Evolutionary conservation across 2,113 vertebrate species (phyloP).

Genomic region (Gymnobelideus leadbeateri): DNA sequence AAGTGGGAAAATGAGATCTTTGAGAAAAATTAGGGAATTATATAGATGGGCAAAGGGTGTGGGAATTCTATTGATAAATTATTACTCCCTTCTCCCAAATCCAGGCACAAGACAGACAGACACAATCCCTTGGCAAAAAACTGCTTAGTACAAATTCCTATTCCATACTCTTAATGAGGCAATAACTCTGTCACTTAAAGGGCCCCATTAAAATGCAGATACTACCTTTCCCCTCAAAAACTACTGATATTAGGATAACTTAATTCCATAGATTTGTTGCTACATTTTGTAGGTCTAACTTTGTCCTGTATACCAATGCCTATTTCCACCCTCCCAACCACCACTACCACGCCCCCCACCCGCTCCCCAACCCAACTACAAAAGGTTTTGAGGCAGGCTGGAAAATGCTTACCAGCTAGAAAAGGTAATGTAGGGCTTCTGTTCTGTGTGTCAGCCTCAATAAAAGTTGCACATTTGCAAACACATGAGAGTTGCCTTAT

Average conservation of each 20-base stretch:
- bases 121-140: slow-evolving; percentile 54
- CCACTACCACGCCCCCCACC: slow-evolving; percentile 9
- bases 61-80: slow-evolving; percentile 75
- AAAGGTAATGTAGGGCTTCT: slow-evolving; percentile 29
- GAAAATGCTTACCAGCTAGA: slow-evolving; percentile 56
- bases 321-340: not conserved
- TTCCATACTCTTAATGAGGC: slow-evolving; percentile 32
- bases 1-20: not conserved
- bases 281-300: slow-evolving; percentile 60
- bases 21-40: slow-evolving; percentile 68
- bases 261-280: slow-evolving; percentile 70
- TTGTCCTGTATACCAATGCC: slow-evolving; percentile 10
- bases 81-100: slow-evolving; percentile 37
- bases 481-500: slow-evolving; percentile 55
- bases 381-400: slow-evolving; percentile 14
- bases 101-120: slow-evolving; percentile 65
- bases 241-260: slow-evolving; percentile 64
- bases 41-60: slow-evolving; percentile 69
- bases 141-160: slow-evolving; percentile 46
- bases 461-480: slow-evolving; percentile 64
- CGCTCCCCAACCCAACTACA: not conserved
- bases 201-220: slow-evolving; percentile 64
- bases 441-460: slow-evolving; percentile 23
- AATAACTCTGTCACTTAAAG: slow-evolving; percentile 72
- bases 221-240: slow-evolving; percentile 71